Evolutionary conservation across 2,888 invertebrate genomes (phyloP).

Genomic region (Dicyrtomina minuta): DNA sequence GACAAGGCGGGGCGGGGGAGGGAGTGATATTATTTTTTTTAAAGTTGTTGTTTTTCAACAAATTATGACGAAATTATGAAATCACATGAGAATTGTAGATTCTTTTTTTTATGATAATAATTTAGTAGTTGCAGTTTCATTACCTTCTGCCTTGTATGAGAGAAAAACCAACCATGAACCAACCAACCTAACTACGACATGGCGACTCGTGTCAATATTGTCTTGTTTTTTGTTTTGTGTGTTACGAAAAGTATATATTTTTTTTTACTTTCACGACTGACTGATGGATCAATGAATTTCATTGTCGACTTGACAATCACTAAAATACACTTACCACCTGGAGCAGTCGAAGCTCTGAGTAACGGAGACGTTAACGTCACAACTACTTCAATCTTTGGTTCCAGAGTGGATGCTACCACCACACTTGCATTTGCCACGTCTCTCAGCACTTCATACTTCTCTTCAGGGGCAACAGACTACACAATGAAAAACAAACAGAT

Average conservation of each 20-base stretch:
- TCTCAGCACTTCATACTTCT: constrained; percentile 79
- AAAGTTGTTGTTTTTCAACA: too few relatives aligned
- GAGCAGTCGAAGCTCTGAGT: constrained; percentile 72
- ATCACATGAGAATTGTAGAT: too few relatives aligned
- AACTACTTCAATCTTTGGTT: constrained; percentile 68
- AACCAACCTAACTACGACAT: constrained; percentile 41
- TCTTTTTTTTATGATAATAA: too few relatives aligned
- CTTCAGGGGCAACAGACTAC: constrained; percentile 67
- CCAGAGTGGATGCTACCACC: constrained; percentile 74
- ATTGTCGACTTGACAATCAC: too few relatives aligned
- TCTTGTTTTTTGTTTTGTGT: constrained; percentile 16
- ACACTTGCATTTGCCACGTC: constrained; percentile 83
- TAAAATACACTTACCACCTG: constrained; percentile 53
- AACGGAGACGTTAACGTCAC: constrained; percentile 91
- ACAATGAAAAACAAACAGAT: constrained; percentile 36
- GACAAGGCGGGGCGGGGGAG: too few relatives aligned
- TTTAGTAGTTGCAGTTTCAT: constrained; percentile 17
- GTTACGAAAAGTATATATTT: not conserved
- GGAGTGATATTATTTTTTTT: too few relatives aligned
- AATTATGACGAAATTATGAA: too few relatives aligned
- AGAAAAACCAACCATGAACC: constrained; percentile 49
- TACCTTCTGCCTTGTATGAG: constrained; percentile 31
- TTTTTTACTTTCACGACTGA: too few relatives aligned
- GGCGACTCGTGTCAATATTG: constrained; percentile 10
- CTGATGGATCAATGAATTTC: too few relatives aligned